Evolutionary conservation across 2,888 invertebrate species (phyloP).

Genomic region (Parnassius apollo): DNA sequence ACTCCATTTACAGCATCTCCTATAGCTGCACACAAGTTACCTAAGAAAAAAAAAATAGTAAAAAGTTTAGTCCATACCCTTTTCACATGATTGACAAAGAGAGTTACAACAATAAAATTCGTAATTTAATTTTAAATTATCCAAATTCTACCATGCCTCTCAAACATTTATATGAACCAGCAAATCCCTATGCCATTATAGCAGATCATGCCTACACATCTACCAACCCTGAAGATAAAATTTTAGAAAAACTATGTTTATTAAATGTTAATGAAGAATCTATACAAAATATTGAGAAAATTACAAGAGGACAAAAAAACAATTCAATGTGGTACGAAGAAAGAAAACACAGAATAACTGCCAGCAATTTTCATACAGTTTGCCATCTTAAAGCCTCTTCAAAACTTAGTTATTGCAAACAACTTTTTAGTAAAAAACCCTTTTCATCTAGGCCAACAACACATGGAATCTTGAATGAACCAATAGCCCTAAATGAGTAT

Average conservation of each 20-base stretch:
- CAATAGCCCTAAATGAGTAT: not conserved
- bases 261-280: not conserved
- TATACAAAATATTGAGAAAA: not conserved
- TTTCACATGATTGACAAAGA: not conserved
- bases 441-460: not conserved
- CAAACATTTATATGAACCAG: not conserved
- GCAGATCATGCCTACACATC: not conserved
- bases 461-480: not conserved
- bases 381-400: too few relatives aligned
- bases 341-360: not conserved
- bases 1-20: not conserved
- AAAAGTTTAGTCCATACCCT: not conserved
- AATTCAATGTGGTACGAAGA: not conserved
- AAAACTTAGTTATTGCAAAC: not conserved
- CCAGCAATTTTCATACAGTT: not conserved
- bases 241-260: not conserved
- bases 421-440: not conserved
- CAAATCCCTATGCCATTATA: not conserved
- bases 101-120: not conserved
- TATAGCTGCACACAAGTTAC: not conserved
- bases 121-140: not conserved
- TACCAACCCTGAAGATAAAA: not conserved
- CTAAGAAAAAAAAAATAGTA: not conserved
- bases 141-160: not conserved
- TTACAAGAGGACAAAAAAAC: not conserved